These are phyloP conservation scores for Taenaris catops DNA, from an alignment of 2,888 invertebrate genomes.

Conservation along the genomic window DNA sequence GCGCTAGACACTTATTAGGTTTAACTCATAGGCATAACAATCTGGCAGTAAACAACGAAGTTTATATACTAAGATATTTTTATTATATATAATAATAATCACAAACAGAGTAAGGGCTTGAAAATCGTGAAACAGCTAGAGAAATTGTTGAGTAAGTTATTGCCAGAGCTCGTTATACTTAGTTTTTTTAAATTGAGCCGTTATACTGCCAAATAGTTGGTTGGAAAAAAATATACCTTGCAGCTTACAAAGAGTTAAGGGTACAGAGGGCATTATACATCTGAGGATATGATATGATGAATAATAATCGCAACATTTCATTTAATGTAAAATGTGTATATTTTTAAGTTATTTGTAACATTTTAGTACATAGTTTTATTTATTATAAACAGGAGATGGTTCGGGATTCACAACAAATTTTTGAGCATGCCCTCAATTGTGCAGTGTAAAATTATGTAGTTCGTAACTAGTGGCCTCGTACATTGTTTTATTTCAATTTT, in stretches of 20 bases:
- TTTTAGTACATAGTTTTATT: constrained; percentile 54
- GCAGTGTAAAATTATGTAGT: constrained; percentile 44
- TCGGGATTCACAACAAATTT: constrained; percentile 51
- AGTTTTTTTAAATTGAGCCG: too few species aligned
- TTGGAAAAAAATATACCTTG: too few species aligned
- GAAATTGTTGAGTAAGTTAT: too few species aligned
- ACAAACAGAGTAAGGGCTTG: too few species aligned
- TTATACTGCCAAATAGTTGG: too few species aligned
- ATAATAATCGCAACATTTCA: constrained; percentile 28
- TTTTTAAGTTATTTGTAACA: constrained; percentile 26
- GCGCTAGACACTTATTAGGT: constrained; percentile 8
- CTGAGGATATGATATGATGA: constrained; percentile 8
- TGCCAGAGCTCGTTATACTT: too few species aligned
- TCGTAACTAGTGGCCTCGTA: constrained; percentile 21
- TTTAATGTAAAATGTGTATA: constrained; percentile 27
- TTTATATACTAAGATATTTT: too few species aligned
- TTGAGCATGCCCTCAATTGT: constrained; percentile 70
- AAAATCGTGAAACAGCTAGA: too few species aligned
- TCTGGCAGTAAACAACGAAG: too few species aligned
- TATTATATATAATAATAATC: too few species aligned
- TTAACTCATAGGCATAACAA: too few species aligned
- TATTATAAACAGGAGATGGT: constrained; percentile 42
- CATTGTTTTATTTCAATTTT: constrained; percentile 6
- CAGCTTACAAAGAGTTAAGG: too few species aligned
- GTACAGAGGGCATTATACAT: constrained; percentile 18